Evolutionary conservation across 2,113 vertebrate genomes (phyloP).

Genomic region (Ramphastos sulfuratus): DNA sequence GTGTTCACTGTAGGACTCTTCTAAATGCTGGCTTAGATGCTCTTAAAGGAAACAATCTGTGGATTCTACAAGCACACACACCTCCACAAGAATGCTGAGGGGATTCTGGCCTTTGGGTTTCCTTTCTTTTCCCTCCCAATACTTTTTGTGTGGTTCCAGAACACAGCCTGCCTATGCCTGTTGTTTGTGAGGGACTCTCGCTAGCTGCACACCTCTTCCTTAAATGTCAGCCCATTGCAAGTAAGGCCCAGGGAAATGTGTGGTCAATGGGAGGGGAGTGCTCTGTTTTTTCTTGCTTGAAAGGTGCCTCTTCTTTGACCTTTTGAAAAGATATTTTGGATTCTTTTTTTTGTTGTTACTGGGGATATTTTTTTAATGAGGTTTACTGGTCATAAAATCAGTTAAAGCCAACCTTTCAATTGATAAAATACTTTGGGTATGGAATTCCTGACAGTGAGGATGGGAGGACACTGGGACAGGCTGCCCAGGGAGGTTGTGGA

Average conservation of each 20-base stretch:
- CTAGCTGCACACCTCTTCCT: not conserved
- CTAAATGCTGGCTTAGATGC: not conserved
- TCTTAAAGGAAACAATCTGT: not conserved
- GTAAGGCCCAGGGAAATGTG: not conserved
- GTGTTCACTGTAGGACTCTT: not conserved
- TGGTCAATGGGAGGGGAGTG: not conserved
- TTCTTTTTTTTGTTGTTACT: not conserved
- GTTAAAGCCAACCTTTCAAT: not conserved
- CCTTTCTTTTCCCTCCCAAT: not conserved
- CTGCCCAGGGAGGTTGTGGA: no score
- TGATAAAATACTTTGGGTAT: not conserved
- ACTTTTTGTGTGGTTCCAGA: not conserved
- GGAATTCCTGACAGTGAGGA: not conserved
- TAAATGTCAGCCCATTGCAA: not conserved
- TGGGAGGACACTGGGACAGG: no score
- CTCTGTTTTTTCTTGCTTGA: not conserved
- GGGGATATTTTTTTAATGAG: not conserved
- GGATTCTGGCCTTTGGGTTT: not conserved
- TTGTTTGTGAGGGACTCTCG: not conserved
- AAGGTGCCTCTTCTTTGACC: not conserved
- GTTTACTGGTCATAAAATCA: not conserved
- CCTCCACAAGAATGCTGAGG: not conserved
- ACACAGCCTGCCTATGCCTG: not conserved
- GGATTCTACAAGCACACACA: not conserved
- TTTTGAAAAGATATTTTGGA: not conserved